Percentiles rank a stretch among this genome's conserved stretches.
Evolutionary conservation across 2,888 invertebrate genomes (phyloP).

Genomic region (Tetropium fuscum): DNA sequence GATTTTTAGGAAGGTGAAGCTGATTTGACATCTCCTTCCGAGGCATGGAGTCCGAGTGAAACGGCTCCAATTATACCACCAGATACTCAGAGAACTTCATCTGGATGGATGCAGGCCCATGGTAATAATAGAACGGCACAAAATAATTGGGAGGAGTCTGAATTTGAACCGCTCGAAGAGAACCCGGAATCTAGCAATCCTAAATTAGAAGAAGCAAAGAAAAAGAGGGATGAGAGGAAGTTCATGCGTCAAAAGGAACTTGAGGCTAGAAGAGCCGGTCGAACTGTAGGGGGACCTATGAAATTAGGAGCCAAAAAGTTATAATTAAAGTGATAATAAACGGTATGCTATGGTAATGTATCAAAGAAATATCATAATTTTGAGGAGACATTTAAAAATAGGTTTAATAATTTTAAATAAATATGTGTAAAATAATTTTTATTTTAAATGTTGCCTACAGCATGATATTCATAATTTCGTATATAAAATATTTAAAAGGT

Average conservation of each 20-base stretch:
- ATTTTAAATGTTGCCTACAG: too few species aligned
- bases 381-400: neutral
- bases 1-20: conserved; percentile 68
- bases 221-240: conserved; percentile 90
- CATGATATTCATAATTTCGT: too few species aligned
- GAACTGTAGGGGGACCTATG: conserved; percentile 74
- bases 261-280: conserved; percentile 83
- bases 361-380: neutral
- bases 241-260: conserved; percentile 87
- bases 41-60: conserved; percentile 72
- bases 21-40: conserved; percentile 72
- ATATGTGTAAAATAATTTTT: too few species aligned
- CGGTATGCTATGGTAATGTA: conserved; percentile 2
- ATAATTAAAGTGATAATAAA: conserved; percentile 58
- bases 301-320: conserved; percentile 73
- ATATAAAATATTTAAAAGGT: too few species aligned
- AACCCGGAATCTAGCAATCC: conserved; percentile 56
- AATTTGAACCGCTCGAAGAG: conserved; percentile 84
- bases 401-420: conserved; percentile 4
- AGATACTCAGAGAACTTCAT: conserved; percentile 44
- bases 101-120: conserved; percentile 27
- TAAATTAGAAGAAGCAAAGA: conserved; percentile 83
- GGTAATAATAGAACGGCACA: conserved; percentile 41
- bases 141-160: conserved; percentile 80
- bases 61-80: conserved; percentile 56